Conservation (phyloP, 2,888 invertebrate species). For the Amphipoea lucens region DNA sequence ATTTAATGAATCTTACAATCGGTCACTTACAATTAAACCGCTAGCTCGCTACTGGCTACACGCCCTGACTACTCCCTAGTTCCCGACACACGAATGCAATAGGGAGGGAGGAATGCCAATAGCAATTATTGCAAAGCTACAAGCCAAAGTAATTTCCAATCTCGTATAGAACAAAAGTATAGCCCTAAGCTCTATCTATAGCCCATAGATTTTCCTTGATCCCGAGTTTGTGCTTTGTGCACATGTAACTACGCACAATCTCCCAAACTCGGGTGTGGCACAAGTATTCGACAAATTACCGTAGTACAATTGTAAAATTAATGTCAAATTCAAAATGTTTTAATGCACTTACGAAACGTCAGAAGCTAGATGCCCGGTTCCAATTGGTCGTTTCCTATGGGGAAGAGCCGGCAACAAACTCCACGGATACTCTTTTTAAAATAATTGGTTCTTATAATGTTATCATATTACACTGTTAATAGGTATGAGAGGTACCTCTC, state of each 20-base stretch:
- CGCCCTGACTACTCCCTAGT: not conserved
- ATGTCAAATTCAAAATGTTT: not conserved
- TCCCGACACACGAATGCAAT: not conserved
- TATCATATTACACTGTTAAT: not conserved
- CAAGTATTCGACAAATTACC: not conserved
- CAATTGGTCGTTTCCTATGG: not conserved
- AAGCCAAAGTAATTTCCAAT: constrained; percentile 9
- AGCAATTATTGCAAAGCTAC: constrained; percentile 4
- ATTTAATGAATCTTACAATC: not conserved
- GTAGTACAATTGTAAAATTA: not conserved
- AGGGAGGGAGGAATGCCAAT: constrained; percentile 22
- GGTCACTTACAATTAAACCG: constrained; percentile 4
- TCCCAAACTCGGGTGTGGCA: not conserved
- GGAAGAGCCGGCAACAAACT: not conserved
- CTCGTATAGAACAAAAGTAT: not conserved
- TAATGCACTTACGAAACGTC: not conserved
- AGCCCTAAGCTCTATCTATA: not conserved
- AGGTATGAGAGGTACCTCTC: not conserved
- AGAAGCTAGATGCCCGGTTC: not conserved
- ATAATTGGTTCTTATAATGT: not conserved
- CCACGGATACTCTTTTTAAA: not conserved
- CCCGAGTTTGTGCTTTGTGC: not conserved
- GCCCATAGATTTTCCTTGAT: not conserved
- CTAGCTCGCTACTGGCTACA: not conserved
- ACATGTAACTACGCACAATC: not conserved